Percentiles rank a stretch among this genome's conserved stretches.
These are phyloP conservation scores for Chiloscyllium punctatum DNA, from an alignment of 2,797 vertebrate genomes.

Conservation along the genomic window DNA sequence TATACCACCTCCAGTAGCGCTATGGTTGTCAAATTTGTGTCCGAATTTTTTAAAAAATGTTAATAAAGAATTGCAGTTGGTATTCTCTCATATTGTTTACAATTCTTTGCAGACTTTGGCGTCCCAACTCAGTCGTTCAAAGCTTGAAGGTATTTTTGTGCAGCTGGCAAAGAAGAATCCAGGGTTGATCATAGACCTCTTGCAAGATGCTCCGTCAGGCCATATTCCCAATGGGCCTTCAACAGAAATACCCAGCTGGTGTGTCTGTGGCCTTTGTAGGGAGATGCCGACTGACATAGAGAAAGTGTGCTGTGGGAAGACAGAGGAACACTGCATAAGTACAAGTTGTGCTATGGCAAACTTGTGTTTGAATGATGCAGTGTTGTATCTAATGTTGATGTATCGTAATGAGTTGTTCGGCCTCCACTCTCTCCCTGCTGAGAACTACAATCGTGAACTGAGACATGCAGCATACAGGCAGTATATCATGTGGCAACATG, in stretches of 20 bases:
- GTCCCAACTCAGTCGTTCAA: slow-evolving; percentile 4
- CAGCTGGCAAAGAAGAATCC: slow-evolving; percentile 29
- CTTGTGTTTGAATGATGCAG: slow-evolving; percentile 34
- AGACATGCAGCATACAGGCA: slow-evolving; percentile 29
- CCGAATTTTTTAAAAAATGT: too few species aligned
- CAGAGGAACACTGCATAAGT: slow-evolving; percentile 14
- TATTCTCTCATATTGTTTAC: not conserved
- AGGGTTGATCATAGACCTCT: slow-evolving; percentile 32
- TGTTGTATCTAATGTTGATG: slow-evolving; percentile 14
- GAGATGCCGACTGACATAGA: slow-evolving; percentile 17
- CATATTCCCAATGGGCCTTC: not conserved
- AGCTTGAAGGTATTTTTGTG: slow-evolving; percentile 25
- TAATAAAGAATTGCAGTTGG: not conserved
- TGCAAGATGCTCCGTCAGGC: slow-evolving; percentile 23
- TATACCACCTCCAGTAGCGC: not conserved
- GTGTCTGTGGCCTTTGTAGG: not conserved
- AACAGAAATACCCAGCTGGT: not conserved
- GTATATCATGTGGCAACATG: slow-evolving; percentile 34
- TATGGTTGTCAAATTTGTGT: not conserved
- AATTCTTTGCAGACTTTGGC: slow-evolving; percentile 15
- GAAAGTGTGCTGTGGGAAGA: slow-evolving; percentile 28
- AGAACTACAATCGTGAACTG: slow-evolving; percentile 29
- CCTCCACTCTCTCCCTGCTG: not conserved
- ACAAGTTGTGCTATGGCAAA: slow-evolving; percentile 17
- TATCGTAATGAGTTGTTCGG: slow-evolving; percentile 32